Percentiles rank a stretch among this genome's conserved stretches.
Conservation (phyloP, 2,113 vertebrate genomes). For the Lycaon pictus region DNA sequence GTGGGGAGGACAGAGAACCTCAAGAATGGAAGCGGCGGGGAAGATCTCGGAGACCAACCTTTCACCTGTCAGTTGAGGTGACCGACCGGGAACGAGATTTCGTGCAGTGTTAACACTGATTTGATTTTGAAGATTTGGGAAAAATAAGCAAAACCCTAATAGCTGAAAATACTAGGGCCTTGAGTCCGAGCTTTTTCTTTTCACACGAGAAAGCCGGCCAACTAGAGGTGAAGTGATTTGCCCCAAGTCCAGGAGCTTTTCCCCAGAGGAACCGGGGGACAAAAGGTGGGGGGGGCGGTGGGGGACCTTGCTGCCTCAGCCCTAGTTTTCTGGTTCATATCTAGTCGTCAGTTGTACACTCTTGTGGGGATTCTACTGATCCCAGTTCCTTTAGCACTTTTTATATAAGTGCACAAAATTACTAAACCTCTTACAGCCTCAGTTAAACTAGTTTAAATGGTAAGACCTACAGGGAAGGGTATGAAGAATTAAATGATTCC, state of each 20-base stretch:
- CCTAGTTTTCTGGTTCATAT: neutral
- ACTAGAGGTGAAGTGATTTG: rapidly evolving
- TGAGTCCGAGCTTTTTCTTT: neutral
- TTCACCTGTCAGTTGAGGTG: neutral
- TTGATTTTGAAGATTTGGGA: neutral
- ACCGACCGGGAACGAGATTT: neutral
- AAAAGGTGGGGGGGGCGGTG: no score
- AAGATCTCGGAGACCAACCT: neutral
- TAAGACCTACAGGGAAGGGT: neutral
- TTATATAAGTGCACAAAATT: neutral
- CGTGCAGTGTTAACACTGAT: neutral
- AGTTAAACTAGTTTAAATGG: neutral
- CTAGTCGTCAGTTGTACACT: rapidly evolving
- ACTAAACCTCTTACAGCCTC: neutral
- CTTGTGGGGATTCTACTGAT: neutral
- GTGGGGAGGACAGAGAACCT: neutral
- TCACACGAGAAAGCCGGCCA: neutral
- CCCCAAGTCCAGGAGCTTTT: neutral
- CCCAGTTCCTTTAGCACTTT: neutral
- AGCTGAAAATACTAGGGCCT: neutral
- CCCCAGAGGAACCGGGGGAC: rapidly evolving
- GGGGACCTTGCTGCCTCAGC: rapidly evolving
- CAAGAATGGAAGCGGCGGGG: rapidly evolving
- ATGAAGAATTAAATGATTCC: neutral
- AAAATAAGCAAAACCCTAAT: neutral